These are phyloP conservation scores for Rhagonycha fulva DNA, from an alignment of 2,888 invertebrate genomes.

Conservation along the genomic window DNA sequence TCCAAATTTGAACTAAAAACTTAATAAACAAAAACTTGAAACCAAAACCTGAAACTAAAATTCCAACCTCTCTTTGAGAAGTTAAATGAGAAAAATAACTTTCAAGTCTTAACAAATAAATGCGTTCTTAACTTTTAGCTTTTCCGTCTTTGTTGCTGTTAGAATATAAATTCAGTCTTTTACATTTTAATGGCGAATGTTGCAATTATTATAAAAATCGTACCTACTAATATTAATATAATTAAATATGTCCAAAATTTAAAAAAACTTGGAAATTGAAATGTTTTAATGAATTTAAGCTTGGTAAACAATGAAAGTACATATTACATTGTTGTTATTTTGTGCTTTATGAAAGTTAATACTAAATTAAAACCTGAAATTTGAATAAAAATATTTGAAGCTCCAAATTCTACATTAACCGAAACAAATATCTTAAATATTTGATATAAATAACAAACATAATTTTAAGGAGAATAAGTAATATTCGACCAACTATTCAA, in stretches of 20 bases:
- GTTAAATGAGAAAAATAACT: not conserved
- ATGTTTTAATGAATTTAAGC: not conserved
- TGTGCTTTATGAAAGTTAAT: not conserved
- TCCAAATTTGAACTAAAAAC: not conserved
- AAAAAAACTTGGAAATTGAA: too few relatives aligned
- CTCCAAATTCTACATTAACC: too few relatives aligned
- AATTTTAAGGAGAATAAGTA: too few relatives aligned
- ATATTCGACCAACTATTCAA: not conserved
- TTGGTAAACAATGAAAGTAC: not conserved
- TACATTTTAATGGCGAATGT: not conserved
- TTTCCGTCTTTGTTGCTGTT: not conserved
- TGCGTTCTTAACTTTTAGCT: not conserved
- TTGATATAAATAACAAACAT: too few relatives aligned
- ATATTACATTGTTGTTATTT: not conserved
- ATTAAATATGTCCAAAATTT: not conserved
- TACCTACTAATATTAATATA: not conserved
- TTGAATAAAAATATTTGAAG: too few relatives aligned
- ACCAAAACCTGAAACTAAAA: not conserved
- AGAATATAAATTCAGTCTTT: not conserved
- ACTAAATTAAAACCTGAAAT: too few relatives aligned
- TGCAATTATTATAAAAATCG: not conserved
- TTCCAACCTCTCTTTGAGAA: not conserved
- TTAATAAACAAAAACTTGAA: not conserved
- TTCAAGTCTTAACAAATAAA: not conserved
- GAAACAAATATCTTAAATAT: too few relatives aligned